Conservation (phyloP, 2,888 invertebrate species). For the Dendrolimus houi region DNA sequence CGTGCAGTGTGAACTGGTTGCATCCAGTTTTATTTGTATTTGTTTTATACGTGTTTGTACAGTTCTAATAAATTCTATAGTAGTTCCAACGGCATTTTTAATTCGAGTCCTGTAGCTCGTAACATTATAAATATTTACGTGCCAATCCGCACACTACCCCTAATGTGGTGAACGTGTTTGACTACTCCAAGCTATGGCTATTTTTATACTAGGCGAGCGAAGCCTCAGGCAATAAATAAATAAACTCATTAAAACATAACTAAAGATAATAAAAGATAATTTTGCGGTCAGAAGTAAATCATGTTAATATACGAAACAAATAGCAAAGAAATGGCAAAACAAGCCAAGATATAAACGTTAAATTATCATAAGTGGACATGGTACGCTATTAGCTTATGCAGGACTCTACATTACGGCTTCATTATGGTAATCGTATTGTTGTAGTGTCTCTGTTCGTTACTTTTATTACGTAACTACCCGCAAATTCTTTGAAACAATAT, state of each 20-base stretch:
- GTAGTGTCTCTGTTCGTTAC: not conserved
- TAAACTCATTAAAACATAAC: not conserved
- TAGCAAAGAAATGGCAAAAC: not conserved
- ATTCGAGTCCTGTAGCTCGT: too few relatives aligned
- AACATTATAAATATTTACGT: too few relatives aligned
- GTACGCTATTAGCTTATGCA: not conserved
- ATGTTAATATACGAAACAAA: not conserved
- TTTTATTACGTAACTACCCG: not conserved
- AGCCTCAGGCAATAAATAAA: not conserved
- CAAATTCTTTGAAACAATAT: not conserved
- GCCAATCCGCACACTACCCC: too few relatives aligned
- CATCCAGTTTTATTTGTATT: too few relatives aligned
- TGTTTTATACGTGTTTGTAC: too few relatives aligned
- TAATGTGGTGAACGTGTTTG: too few relatives aligned
- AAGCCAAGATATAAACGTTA: not conserved
- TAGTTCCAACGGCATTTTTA: too few relatives aligned
- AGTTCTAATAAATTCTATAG: too few relatives aligned
- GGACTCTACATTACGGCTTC: not conserved
- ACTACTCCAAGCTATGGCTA: not conserved
- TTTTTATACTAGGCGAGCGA: not conserved
- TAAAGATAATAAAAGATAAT: not conserved
- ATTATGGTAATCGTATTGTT: not conserved
- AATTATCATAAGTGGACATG: not conserved
- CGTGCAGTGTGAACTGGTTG: too few relatives aligned
- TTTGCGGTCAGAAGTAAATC: not conserved